These are phyloP conservation scores for Rhinichthys osculus DNA, from an alignment of 2,797 vertebrate species.

Conservation along the genomic window DNA sequence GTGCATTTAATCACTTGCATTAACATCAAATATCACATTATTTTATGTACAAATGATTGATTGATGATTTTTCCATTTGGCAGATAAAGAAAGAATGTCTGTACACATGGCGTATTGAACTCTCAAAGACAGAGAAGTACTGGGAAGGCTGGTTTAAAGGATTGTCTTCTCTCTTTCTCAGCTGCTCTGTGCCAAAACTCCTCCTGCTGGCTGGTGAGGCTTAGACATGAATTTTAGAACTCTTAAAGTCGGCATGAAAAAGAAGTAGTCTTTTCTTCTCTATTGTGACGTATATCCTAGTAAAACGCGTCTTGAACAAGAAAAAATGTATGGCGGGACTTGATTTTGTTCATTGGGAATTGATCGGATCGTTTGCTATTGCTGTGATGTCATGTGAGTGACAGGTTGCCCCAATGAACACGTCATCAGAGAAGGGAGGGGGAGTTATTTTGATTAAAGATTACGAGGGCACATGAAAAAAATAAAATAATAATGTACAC, in stretches of 20 bases:
- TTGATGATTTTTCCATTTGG: not conserved
- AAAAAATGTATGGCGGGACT: not conserved
- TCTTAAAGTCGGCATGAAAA: not conserved
- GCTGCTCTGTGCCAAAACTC: slow-evolving; percentile 91
- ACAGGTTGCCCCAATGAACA: not conserved
- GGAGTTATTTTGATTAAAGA: no score
- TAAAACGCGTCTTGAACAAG: not conserved
- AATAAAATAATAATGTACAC: not conserved
- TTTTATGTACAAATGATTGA: not conserved
- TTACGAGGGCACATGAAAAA: no score
- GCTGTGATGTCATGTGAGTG: not conserved
- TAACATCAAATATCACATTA: not conserved
- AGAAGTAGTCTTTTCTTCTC: not conserved
- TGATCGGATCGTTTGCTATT: not conserved
- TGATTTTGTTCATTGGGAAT: not conserved
- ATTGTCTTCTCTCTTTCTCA: slow-evolving; percentile 94
- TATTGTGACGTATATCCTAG: not conserved
- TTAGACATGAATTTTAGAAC: not conserved
- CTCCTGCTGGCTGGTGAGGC: slow-evolving; percentile 92
- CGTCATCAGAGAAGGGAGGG: not conserved
- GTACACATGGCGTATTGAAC: slow-evolving; percentile 95
- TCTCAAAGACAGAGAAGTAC: slow-evolving; percentile 97
- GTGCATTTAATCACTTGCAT: not conserved
- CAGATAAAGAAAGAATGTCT: slow-evolving; percentile 92
- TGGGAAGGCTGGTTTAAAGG: slow-evolving; percentile 99